A percentile compares a stretch with the other conserved stretches of the same genome.
These are phyloP conservation scores for Amaurobius ferox DNA, from an alignment of 2,888 invertebrate species.

Conservation along the genomic window DNA sequence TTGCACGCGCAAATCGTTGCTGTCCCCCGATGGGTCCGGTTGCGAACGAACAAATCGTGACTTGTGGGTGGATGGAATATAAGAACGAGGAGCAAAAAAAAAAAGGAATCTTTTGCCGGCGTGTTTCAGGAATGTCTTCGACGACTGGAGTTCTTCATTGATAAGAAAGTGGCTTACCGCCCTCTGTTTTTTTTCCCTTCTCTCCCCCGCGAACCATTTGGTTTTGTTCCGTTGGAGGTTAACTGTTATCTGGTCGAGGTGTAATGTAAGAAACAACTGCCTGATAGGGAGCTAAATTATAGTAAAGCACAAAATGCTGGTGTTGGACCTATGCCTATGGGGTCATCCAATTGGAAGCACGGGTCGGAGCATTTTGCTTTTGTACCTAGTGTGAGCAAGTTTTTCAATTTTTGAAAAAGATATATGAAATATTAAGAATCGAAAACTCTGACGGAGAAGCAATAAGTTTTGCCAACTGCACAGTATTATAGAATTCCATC, in stretches of 20 bases:
- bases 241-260: constrained; percentile 53
- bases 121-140: constrained; percentile 36
- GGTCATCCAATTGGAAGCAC: not conserved
- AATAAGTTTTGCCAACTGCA: no score
- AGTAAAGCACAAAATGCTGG: constrained; percentile 7
- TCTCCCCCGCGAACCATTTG: not conserved
- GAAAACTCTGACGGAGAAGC: no score
- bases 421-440: no score
- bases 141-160: constrained; percentile 58
- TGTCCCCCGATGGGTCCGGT: constrained; percentile 50
- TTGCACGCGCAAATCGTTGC: constrained; percentile 53
- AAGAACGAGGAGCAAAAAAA: not conserved
- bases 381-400: no score
- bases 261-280: constrained; percentile 62
- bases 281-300: constrained; percentile 46
- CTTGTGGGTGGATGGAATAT: constrained; percentile 39
- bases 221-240: constrained; percentile 26
- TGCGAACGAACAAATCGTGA: constrained; percentile 64
- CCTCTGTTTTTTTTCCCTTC: not conserved
- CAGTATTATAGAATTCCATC: no score
- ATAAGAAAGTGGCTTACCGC: constrained; percentile 42
- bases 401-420: no score
- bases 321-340: not conserved
- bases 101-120: not conserved
- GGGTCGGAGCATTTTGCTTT: no score